phyloP scores from a whole-genome alignment of 1,140 invertebrate species.

The Wiebesia pumilae region DNA sequence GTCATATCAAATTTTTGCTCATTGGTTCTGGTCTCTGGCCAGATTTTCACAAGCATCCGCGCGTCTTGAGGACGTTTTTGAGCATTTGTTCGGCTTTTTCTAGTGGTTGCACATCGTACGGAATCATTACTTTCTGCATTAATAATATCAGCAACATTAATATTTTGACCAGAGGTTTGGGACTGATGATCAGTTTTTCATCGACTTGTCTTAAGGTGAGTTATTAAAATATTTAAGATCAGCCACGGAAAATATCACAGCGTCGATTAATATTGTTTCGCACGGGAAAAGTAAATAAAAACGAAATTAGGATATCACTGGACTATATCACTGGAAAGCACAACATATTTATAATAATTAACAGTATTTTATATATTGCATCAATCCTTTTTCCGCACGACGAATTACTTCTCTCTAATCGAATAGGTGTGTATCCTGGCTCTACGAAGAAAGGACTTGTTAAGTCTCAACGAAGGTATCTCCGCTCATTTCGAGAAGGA shows the following conservation, averaged over 20 bases:
- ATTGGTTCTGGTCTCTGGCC: slow-evolving; percentile 32
- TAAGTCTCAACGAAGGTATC: slow-evolving; percentile 8
- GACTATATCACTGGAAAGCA: too few relatives aligned
- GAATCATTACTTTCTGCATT: slow-evolving; percentile 51
- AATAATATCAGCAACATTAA: slow-evolving; percentile 50
- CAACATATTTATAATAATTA: too few relatives aligned
- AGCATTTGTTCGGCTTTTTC: not conserved
- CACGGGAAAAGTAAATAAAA: too few relatives aligned
- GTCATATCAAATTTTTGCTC: slow-evolving; percentile 19
- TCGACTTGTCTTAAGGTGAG: slow-evolving; percentile 55
- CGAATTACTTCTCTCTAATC: not conserved
- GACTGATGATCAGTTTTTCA: slow-evolving; percentile 51
- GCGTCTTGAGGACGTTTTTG: not conserved
- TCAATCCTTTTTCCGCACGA: not conserved
- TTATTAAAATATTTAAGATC: not conserved
- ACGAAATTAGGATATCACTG: too few relatives aligned
- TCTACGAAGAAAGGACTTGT: not conserved
- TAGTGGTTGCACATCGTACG: slow-evolving; percentile 4
- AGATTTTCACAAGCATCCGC: not conserved
- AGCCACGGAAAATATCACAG: not conserved
- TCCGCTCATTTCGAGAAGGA: slow-evolving; percentile 32
- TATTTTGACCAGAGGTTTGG: slow-evolving; percentile 55
- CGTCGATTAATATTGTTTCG: not conserved
- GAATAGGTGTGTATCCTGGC: slow-evolving; percentile 3
- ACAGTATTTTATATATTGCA: too few relatives aligned